Evolutionary conservation across 2,113 vertebrate species (phyloP), one percentile per base, ranked within the genome.

Genomic region (Phyllopteryx taeniolatus): DNA sequence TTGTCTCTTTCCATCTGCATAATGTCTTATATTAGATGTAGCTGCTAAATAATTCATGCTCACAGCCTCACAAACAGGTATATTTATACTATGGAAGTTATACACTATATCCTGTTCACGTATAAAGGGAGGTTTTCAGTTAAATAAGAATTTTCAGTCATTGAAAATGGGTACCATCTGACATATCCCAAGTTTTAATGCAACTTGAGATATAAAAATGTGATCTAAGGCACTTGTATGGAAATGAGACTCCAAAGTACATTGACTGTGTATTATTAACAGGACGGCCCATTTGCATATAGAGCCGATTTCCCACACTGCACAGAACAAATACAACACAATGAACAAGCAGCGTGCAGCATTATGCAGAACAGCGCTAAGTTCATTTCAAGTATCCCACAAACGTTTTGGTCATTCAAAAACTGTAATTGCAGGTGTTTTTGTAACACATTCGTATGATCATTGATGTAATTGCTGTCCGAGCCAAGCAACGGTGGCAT

Each of bases 11-110:
- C 67, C 57, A 75, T 85, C 82, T 81, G 73, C 79, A 75, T 86
- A 83, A 85, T 88, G 74, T 71, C 79, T 78, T 79, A 83, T 79
- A 83, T 82, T 79, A 84, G 77, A 81, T 88, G 87, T 85, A 83
- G 83, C 84, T 76, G 4, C 76, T 90, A 83, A 87, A 88, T 90
- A 85, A 88, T 90, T 85, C 87, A 90, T 83, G 59, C 70, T 53
- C 57, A 70, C 70, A 56, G 73, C 60, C 72, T 63, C 84, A 80
- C 82, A 82, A 77, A 84, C 74, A 71, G 60, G 43, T 76, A 75
- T 81, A 76, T 67, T 74, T 71, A 44, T 51, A 22, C 72, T 70
- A 77, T 67, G 11, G 4, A 27, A 14, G 22, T 12, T 27, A 12
- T 10, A 12, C 56, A 12, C 20, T 57, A 12, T 27, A 27, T 57